Percentiles rank a stretch among this genome's conserved stretches.
Evolutionary conservation across 2,888 invertebrate species (phyloP).

Genomic region (Ophion slaviceki): DNA sequence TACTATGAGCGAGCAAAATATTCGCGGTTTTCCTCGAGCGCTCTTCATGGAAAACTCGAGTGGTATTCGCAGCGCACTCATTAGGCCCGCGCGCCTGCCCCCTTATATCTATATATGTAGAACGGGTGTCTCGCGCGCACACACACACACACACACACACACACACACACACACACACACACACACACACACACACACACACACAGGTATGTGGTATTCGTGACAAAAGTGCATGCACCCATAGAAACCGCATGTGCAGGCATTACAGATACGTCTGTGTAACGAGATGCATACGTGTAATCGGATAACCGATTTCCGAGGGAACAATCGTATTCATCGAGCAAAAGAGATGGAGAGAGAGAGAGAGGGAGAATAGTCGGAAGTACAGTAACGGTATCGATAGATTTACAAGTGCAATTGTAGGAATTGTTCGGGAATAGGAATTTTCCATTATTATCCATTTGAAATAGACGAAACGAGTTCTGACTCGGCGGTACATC

Average conservation of each 20-base stretch:
- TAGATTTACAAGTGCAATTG: slow-evolving; percentile 25
- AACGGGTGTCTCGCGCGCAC: neutral
- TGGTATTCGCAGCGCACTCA: slow-evolving; percentile 27
- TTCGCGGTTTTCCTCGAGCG: slow-evolving; percentile 57
- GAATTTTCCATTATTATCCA: slow-evolving; percentile 18
- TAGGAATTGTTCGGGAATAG: slow-evolving; percentile 5
- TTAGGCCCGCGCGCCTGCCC: slow-evolving; percentile 29
- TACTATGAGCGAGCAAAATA: slow-evolving; percentile 61
- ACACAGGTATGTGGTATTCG: neutral
- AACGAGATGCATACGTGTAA: slow-evolving; percentile 55
- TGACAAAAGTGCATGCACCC: slow-evolving; percentile 7
- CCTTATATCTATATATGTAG: slow-evolving; percentile 1
- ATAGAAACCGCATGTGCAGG: neutral
- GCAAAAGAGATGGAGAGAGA: neutral
- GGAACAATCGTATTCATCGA: slow-evolving; percentile 45
- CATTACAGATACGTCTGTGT: slow-evolving; percentile 12
- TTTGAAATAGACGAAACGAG: neutral
- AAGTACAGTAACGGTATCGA: slow-evolving; percentile 21
- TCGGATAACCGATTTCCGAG: slow-evolving; percentile 56
- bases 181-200: too few species aligned
- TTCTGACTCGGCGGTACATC: neutral
- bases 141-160: too few species aligned
- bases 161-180: too few species aligned
- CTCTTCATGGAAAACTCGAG: slow-evolving; percentile 1
- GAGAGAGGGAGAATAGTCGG: neutral